Evolutionary conservation across 2,113 vertebrate species (phyloP).

Genomic region (Alaudala cheleensis): DNA sequence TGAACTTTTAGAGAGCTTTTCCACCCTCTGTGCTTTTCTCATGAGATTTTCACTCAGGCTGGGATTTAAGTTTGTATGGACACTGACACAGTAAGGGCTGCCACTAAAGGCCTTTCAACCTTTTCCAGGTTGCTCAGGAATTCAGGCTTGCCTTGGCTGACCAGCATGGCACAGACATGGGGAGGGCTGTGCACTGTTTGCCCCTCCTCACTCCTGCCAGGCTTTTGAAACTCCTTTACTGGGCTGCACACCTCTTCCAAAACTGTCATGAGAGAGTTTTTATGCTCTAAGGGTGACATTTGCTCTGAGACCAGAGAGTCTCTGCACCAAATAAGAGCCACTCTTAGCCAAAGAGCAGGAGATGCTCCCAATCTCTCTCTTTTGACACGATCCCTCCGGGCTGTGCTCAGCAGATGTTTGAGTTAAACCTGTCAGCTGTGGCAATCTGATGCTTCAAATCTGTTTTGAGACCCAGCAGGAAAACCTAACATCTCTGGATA

Average conservation of each 20-base stretch:
- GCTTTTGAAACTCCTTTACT: neutral
- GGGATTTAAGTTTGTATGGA: neutral
- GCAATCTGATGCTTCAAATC: slow-evolving; percentile 8
- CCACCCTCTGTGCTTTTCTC: neutral
- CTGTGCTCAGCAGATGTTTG: slow-evolving; percentile 15
- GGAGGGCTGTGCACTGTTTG: neutral
- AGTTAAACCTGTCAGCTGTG: slow-evolving; percentile 37
- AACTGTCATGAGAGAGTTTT: neutral
- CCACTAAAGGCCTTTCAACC: neutral
- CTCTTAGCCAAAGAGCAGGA: neutral
- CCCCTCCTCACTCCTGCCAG: accelerated
- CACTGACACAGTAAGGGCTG: neutral
- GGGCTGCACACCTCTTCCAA: neutral
- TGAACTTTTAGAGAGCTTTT: neutral
- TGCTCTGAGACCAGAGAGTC: neutral
- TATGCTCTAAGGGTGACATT: neutral
- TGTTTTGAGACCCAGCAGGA: neutral
- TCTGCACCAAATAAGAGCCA: neutral
- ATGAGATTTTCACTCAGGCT: neutral
- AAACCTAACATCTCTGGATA: neutral
- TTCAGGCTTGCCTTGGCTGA: neutral
- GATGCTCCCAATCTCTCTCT: neutral
- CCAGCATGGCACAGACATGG: accelerated
- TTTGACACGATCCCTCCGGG: neutral
- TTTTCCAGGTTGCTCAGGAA: neutral